Conservation (phyloP, 23 tunicate species). For the Trididemnum clinides region DNA sequence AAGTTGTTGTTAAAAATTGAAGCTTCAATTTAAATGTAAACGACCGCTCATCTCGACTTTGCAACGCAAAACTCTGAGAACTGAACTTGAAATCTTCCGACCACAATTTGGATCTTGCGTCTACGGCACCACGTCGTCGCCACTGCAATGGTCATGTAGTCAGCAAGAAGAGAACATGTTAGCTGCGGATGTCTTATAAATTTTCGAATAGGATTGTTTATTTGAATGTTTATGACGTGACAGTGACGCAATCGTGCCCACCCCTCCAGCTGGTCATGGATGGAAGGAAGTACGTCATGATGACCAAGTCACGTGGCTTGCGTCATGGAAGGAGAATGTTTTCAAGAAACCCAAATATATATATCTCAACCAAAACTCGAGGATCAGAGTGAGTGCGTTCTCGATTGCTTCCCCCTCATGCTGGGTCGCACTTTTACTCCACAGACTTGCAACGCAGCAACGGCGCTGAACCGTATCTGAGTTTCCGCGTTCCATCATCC, state of each 20-base stretch:
- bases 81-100: too few species aligned
- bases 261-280: constrained; percentile 69
- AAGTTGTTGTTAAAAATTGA: too few species aligned
- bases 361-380: constrained; percentile 50
- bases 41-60: too few species aligned
- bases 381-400: constrained; percentile 37
- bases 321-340: constrained; percentile 70
- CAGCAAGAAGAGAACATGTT: too few species aligned
- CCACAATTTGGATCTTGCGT: too few species aligned
- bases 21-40: too few species aligned
- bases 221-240: neutral
- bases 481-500: neutral
- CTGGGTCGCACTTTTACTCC: neutral
- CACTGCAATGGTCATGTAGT: too few species aligned
- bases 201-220: neutral
- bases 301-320: constrained; percentile 74
- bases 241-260: constrained; percentile 42
- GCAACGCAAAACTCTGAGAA: too few species aligned
- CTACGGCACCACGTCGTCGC: too few species aligned
- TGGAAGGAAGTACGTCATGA: constrained; percentile 80
- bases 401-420: neutral
- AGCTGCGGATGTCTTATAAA: neutral
- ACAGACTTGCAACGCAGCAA: neutral
- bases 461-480: neutral
- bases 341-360: constrained; percentile 58